A percentile compares a stretch with the other conserved stretches of the same genome.
These are phyloP conservation scores for Coregonus sp. DNA, from an alignment of 2,797 vertebrate species.

Conservation along the genomic window DNA sequence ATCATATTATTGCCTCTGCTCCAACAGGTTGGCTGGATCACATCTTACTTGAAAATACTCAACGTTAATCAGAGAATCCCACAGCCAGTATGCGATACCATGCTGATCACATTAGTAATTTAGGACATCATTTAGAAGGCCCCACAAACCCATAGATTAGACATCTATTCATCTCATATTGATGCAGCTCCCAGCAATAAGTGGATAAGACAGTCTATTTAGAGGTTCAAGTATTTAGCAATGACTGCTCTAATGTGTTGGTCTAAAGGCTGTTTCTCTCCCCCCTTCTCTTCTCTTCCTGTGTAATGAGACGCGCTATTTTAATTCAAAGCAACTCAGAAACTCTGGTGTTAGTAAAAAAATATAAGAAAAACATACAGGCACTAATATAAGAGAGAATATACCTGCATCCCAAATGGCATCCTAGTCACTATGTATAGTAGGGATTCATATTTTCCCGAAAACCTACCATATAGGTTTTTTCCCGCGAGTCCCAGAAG, in stretches of 20 bases:
- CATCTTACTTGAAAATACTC: not conserved
- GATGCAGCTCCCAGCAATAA: not conserved
- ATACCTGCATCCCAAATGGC: too few relatives aligned
- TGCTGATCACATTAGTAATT: too few relatives aligned
- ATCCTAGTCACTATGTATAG: too few relatives aligned
- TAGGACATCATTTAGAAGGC: too few relatives aligned
- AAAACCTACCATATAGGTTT: too few relatives aligned
- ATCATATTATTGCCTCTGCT: not conserved
- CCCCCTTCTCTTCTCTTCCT: not conserved
- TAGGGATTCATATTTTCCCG: too few relatives aligned
- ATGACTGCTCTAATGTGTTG: not conserved
- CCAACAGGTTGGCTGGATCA: not conserved
- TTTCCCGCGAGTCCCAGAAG: too few relatives aligned
- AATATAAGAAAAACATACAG: too few relatives aligned
- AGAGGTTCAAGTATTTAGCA: not conserved
- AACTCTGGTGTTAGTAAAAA: not conserved
- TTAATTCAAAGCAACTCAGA: slow-evolving; percentile 10
- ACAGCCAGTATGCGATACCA: too few relatives aligned
- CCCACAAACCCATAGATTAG: too few relatives aligned
- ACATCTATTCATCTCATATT: not conserved
- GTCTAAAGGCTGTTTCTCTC: slow-evolving; percentile 15
- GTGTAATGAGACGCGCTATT: not conserved
- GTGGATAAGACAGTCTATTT: not conserved
- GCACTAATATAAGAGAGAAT: not conserved
- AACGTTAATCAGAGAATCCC: too few relatives aligned